A percentile compares a stretch with the other conserved stretches of the same genome.
phyloP scores from a whole-genome alignment of 2,888 invertebrate genomes.

The Acrobasis consociella region DNA sequence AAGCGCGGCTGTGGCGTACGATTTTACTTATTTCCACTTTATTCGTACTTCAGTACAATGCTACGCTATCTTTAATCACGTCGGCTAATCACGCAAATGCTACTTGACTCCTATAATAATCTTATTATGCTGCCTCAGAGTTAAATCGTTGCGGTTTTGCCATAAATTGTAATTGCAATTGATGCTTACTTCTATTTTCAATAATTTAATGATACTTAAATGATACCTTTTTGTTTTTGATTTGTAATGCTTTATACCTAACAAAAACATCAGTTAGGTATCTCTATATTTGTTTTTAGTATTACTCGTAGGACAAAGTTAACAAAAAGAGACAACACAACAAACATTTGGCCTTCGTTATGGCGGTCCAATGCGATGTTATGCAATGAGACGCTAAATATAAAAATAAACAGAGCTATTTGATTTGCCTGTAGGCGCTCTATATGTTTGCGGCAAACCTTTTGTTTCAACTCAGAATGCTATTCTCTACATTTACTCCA shows the following conservation, averaged over 20 bases:
- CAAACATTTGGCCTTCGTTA: slow-evolving; percentile 17
- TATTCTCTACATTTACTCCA: slow-evolving; percentile 30
- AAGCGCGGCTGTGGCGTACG: background rate
- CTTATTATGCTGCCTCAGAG: slow-evolving; percentile 32
- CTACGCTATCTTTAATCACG: slow-evolving; percentile 1
- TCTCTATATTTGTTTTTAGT: too few species aligned
- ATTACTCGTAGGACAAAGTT: too few species aligned
- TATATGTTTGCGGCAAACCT: slow-evolving; percentile 24
- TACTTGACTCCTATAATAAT: slow-evolving; percentile 25
- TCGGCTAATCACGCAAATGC: slow-evolving; percentile 5
- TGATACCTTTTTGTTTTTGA: background rate
- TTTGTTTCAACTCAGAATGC: slow-evolving; percentile 22
- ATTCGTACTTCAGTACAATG: background rate
- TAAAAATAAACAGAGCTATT: slow-evolving; percentile 21
- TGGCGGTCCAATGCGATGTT: background rate
- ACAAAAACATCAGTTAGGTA: background rate
- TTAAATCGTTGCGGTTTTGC: slow-evolving; percentile 34
- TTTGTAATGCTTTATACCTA: background rate
- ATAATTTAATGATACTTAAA: background rate
- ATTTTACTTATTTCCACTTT: slow-evolving; percentile 1
- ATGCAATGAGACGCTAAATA: slow-evolving; percentile 3
- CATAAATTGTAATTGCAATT: slow-evolving; percentile 31
- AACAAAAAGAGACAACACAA: background rate
- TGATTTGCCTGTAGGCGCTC: slow-evolving; percentile 16
- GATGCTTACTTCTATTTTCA: slow-evolving; percentile 15